These are phyloP conservation scores for Scaptomyza flava DNA, from an alignment of 2,888 invertebrate genomes.

Conservation along the genomic window DNA sequence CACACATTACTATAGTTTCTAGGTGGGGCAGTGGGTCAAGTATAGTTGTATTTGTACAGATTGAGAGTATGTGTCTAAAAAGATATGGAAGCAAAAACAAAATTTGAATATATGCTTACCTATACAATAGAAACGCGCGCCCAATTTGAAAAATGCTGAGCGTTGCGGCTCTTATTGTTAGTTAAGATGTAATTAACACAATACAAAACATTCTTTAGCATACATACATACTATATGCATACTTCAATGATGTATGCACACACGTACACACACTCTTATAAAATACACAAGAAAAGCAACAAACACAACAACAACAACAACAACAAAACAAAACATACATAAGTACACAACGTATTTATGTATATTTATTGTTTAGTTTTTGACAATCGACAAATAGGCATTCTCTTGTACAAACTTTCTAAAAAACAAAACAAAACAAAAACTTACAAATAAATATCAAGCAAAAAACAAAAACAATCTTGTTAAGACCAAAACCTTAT, in stretches of 20 bases:
- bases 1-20: conserved; percentile 74
- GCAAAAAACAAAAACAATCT: conserved; percentile 33
- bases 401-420: conserved; percentile 83
- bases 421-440: conserved; percentile 49
- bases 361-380: conserved; percentile 83
- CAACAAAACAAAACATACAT: conserved; percentile 52
- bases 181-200: conserved; percentile 62
- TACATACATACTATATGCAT: conserved; percentile 10
- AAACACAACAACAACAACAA: conserved; percentile 32
- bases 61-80: conserved; percentile 30
- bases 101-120: conserved; percentile 28
- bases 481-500: conserved; percentile 55
- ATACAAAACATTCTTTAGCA: conserved; percentile 18
- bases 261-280: conserved; percentile 16
- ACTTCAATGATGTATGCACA: conserved; percentile 18
- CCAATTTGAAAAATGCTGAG: conserved; percentile 16
- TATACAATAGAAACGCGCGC: conserved; percentile 34
- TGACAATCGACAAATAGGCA: conserved; percentile 85
- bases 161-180: conserved; percentile 53
- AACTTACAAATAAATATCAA: conserved; percentile 38
- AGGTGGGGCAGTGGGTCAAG: conserved; percentile 30
- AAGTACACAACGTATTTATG: conserved; percentile 48
- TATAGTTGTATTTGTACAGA: conserved; percentile 25
- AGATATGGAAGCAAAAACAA: conserved; percentile 37
- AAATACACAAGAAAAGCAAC: conserved; percentile 37